A percentile compares a stretch with the other conserved stretches of the same genome.
phyloP scores from a whole-genome alignment of 2,113 vertebrate genomes.

The Microcebus lehilahytsara region DNA sequence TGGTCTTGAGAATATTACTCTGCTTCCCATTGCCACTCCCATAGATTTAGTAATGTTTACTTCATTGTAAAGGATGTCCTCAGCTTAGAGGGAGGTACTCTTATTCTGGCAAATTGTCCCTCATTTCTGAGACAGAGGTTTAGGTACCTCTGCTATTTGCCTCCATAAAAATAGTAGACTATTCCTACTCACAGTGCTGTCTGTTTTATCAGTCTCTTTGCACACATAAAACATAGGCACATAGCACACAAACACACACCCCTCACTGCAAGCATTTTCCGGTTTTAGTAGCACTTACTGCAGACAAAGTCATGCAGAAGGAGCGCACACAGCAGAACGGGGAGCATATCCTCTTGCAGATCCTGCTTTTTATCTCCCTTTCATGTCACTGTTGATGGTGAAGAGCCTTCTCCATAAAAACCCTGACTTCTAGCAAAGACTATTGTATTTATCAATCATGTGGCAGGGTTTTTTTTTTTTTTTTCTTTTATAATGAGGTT shows the following conservation, averaged over 20 bases:
- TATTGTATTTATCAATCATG: accelerated
- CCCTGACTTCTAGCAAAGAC: not conserved
- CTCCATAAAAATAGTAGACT: not conserved
- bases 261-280: not conserved
- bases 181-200: not conserved
- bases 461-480: not conserved
- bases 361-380: not conserved
- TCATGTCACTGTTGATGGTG: not conserved
- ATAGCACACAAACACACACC: no score
- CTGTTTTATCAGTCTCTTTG: not conserved
- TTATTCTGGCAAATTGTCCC: not conserved
- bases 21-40: not conserved
- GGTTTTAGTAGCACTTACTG: not conserved
- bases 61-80: not conserved
- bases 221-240: no score
- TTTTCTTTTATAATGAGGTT: not conserved
- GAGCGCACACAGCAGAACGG: accelerated
- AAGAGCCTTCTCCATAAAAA: not conserved
- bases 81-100: no score
- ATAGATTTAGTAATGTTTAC: not conserved
- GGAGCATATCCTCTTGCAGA: no score
- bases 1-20: no score
- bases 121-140: not conserved
- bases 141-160: not conserved
- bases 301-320: not conserved